A percentile compares a stretch with the other conserved stretches of the same genome.
Conservation (phyloP, 2,113 vertebrate genomes). For the Caracal caracal region DNA sequence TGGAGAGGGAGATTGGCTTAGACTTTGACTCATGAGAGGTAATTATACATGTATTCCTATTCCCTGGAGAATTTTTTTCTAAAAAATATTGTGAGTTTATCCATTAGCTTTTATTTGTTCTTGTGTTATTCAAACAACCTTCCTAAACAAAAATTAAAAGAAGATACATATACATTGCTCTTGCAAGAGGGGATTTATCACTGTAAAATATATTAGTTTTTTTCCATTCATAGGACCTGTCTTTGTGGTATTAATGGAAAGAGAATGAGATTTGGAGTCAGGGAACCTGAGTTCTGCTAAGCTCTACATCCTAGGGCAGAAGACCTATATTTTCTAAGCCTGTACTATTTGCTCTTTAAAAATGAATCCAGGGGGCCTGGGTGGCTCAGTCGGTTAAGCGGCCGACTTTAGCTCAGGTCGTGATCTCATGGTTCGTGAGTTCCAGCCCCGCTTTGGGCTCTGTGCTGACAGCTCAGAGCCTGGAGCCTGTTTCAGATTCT, state of each 20-base stretch:
- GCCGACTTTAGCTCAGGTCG: not conserved
- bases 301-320: not conserved
- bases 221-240: not conserved
- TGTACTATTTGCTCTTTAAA: not conserved
- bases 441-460: not conserved
- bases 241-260: not conserved
- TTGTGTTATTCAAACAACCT: not conserved
- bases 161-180: not conserved
- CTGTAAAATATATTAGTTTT: not conserved
- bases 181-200: not conserved
- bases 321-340: not conserved
- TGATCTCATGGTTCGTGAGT: not conserved
- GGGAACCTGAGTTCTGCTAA: not conserved
- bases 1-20: not conserved
- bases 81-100: not conserved
- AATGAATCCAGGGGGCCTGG: not conserved
- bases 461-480: not conserved
- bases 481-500: too few species aligned
- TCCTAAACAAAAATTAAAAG: slow-evolving; percentile 3
- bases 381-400: not conserved
- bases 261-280: not conserved
- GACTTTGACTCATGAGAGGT: not conserved
- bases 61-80: slow-evolving; percentile 30
- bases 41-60: not conserved
- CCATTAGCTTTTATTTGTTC: slow-evolving; percentile 9